Conservation (phyloP, 2,888 invertebrate genomes). For the Heliothis peltigera region DNA sequence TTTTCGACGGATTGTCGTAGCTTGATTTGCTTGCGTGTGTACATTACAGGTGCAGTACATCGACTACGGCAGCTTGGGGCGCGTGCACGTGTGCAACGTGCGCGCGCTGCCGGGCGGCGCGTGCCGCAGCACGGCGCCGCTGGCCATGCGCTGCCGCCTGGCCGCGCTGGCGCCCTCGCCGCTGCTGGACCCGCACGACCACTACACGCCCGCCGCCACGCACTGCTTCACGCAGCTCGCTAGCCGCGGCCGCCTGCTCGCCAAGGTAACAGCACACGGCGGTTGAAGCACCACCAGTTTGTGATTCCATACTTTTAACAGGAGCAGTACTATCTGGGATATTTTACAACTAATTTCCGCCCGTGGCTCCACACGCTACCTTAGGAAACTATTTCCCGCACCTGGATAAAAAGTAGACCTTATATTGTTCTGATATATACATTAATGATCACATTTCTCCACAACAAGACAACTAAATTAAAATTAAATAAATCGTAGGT, state of each 20-base stretch:
- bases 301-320: too few relatives aligned
- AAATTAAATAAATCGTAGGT: slow-evolving; percentile 70
- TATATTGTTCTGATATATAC: too few relatives aligned
- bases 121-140: slow-evolving; percentile 79
- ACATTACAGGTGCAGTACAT: slow-evolving; percentile 92
- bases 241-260: slow-evolving; percentile 77
- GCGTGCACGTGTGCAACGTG: slow-evolving; percentile 83
- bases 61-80: slow-evolving; percentile 93
- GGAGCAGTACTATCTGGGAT: too few relatives aligned
- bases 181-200: slow-evolving; percentile 88
- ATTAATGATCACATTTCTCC: too few relatives aligned
- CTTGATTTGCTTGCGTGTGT: too few relatives aligned
- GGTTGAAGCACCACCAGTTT: background rate
- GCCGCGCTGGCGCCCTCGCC: slow-evolving; percentile 92
- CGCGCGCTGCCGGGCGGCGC: slow-evolving; percentile 76
- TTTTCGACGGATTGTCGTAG: too few relatives aligned
- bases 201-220: slow-evolving; percentile 91
- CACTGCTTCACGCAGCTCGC: slow-evolving; percentile 88
- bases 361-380: too few relatives aligned
- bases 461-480: too few relatives aligned
- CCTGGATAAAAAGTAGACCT: too few relatives aligned
- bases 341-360: too few relatives aligned
- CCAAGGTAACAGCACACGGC: slow-evolving; percentile 78
- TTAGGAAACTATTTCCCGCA: too few relatives aligned
- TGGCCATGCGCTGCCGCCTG: slow-evolving; percentile 91